Conservation (phyloP, 2,888 invertebrate genomes). For the Poecilus cupreus region DNA sequence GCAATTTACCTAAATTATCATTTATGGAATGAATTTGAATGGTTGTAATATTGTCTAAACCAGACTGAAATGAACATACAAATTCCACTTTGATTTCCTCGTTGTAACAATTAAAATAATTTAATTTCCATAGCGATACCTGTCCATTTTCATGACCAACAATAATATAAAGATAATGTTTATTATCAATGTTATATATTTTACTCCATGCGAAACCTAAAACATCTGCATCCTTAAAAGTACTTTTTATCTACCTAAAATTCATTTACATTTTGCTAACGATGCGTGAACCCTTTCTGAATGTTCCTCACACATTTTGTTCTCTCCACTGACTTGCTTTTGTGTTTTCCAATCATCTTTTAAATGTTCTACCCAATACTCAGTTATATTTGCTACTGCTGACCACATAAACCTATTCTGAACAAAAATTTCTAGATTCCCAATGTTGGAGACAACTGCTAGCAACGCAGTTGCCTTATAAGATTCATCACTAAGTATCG, state of each 20-base stretch:
- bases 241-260: neutral
- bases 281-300: conserved; percentile 11
- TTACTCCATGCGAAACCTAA: conserved; percentile 69
- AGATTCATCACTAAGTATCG: conserved; percentile 64
- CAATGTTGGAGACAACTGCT: conserved; percentile 67
- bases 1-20: conserved; percentile 34
- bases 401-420: conserved; percentile 66
- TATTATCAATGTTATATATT: conserved; percentile 61
- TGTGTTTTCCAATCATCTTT: conserved; percentile 63
- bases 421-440: conserved; percentile 67
- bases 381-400: conserved; percentile 66
- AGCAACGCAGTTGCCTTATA: conserved; percentile 61
- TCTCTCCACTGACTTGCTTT: neutral
- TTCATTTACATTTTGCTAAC: conserved; percentile 31
- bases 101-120: conserved; percentile 57
- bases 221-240: conserved; percentile 56
- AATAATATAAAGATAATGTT: conserved; percentile 66
- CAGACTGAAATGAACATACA: conserved; percentile 64
- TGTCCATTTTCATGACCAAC: conserved; percentile 68
- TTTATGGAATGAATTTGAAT: conserved; percentile 65
- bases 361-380: conserved; percentile 65
- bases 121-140: conserved; percentile 68
- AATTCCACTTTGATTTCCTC: conserved; percentile 61
- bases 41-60: conserved; percentile 64
- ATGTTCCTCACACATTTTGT: conserved; percentile 16